Evolutionary conservation across 2,113 vertebrate genomes (phyloP).

Genomic region (Nothocercus nigrocapillus): DNA sequence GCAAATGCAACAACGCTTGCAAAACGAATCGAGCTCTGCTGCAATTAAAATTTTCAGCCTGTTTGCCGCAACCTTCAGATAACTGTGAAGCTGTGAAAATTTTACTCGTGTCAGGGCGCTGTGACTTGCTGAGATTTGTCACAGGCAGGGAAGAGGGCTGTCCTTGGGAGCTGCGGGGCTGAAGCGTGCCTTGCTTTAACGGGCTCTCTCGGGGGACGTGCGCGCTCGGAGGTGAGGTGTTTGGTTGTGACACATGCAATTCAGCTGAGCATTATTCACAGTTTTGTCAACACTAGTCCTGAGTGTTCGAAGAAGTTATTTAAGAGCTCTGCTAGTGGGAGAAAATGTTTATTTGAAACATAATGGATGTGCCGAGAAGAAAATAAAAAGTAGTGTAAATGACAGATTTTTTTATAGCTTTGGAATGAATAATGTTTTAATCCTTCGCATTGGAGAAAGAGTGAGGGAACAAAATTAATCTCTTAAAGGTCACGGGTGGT

Average conservation of each 20-base stretch:
- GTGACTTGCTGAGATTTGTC: not conserved
- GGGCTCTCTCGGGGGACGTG: not conserved
- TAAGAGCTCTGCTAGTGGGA: not conserved
- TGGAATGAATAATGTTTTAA: slow-evolving; percentile 45
- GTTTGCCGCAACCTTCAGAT: rapidly evolving
- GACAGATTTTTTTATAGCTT: not conserved
- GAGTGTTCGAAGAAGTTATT: slow-evolving; percentile 43
- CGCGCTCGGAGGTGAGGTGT: not conserved
- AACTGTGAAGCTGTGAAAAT: not conserved
- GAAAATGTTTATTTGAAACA: slow-evolving; percentile 29
- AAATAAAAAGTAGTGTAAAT: slow-evolving; percentile 30
- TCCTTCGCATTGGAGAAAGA: not conserved
- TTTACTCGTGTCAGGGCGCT: not conserved
- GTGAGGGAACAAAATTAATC: slow-evolving; percentile 45
- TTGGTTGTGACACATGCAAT: slow-evolving; percentile 1
- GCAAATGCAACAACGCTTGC: not conserved
- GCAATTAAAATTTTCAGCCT: not conserved
- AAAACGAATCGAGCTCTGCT: not conserved
- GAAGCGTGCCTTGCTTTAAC: not conserved
- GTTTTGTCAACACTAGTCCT: slow-evolving; percentile 27
- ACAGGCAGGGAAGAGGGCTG: rapidly evolving
- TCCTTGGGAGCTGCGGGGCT: not conserved
- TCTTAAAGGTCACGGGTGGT: slow-evolving; percentile 19
- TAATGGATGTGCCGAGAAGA: slow-evolving; percentile 39
- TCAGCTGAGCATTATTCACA: slow-evolving; percentile 14